Evolutionary conservation across 2,797 vertebrate species (phyloP).

Genomic region (Chaenodraco wilsoni): DNA sequence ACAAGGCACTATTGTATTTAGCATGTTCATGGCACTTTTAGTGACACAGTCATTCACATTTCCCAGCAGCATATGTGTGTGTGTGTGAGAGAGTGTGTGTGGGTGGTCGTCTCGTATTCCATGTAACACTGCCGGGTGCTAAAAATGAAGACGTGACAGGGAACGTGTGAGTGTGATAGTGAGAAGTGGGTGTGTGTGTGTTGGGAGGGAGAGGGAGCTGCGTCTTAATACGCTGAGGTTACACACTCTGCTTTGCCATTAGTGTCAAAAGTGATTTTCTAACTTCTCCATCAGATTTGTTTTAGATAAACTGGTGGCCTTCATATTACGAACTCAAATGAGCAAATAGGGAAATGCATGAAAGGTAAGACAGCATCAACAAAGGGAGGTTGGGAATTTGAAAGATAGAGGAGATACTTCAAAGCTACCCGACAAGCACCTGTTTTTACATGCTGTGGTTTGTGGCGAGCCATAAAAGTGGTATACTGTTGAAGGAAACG

Average conservation of each 20-base stretch:
- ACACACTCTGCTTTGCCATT: conserved; percentile 15
- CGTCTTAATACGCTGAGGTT: conserved; percentile 34
- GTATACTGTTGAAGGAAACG: conserved; percentile 3
- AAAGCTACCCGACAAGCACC: conserved; percentile 12
- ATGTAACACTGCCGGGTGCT: conserved; percentile 69
- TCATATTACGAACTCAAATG: not conserved
- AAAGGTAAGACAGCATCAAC: not conserved
- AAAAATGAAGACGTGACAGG: conserved; percentile 80
- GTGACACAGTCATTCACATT: conserved; percentile 73
- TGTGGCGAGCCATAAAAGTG: conserved; percentile 39
- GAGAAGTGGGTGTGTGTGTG: conserved; percentile 37
- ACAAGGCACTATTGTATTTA: conserved; percentile 70
- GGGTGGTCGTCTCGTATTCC: conserved; percentile 75
- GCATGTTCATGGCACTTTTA: conserved; percentile 58
- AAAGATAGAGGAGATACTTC: conserved; percentile 4
- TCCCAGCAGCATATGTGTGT: conserved; percentile 62
- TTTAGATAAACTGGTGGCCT: not conserved
- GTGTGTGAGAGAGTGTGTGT: conserved; percentile 56
- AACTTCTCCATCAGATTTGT: not conserved
- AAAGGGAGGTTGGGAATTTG: not conserved
- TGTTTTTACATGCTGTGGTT: conserved; percentile 48
- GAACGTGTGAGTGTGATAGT: conserved; percentile 74
- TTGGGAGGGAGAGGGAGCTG: conserved; percentile 1
- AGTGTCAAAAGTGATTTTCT: not conserved
- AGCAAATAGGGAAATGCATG: not conserved